These are phyloP conservation scores for Lepilemur ruficaudatus DNA, from an alignment of 2,797 vertebrate genomes.

Conservation along the genomic window DNA sequence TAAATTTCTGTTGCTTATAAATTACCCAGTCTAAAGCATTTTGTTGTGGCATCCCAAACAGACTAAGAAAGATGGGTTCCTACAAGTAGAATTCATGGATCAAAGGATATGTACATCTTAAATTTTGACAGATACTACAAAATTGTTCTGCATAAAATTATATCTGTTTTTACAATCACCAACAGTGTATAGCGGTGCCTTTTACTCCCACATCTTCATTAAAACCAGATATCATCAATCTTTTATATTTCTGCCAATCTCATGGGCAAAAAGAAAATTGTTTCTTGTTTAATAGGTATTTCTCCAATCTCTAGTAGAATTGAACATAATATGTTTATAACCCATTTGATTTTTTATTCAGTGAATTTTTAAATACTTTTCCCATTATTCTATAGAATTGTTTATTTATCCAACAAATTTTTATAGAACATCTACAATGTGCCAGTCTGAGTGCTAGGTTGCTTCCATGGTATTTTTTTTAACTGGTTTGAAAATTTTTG, in stretches of 20 bases:
- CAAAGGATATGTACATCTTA: not conserved
- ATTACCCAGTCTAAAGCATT: not conserved
- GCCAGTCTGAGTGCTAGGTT: not conserved
- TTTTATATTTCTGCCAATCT: not conserved
- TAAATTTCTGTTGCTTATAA: not conserved
- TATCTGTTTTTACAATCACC: not conserved
- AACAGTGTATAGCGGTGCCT: too few relatives aligned
- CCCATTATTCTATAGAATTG: not conserved
- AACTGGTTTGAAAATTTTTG: not conserved
- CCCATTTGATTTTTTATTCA: not conserved
- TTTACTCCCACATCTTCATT: not conserved
- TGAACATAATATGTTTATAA: not conserved
- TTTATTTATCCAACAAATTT: not conserved
- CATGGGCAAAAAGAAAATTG: not conserved
- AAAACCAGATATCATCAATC: not conserved
- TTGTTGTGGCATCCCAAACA: not conserved
- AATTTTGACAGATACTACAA: constrained; percentile 24
- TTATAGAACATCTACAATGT: not conserved
- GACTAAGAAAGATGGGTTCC: not conserved
- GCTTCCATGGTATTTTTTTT: not conserved
- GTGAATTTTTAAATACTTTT: not conserved
- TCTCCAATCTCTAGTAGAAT: not conserved
- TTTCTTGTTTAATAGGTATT: not conserved
- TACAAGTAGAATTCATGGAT: not conserved
- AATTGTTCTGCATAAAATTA: not conserved